These are phyloP conservation scores for Potorous gilbertii DNA, from an alignment of 2,797 vertebrate species.

Conservation along the genomic window DNA sequence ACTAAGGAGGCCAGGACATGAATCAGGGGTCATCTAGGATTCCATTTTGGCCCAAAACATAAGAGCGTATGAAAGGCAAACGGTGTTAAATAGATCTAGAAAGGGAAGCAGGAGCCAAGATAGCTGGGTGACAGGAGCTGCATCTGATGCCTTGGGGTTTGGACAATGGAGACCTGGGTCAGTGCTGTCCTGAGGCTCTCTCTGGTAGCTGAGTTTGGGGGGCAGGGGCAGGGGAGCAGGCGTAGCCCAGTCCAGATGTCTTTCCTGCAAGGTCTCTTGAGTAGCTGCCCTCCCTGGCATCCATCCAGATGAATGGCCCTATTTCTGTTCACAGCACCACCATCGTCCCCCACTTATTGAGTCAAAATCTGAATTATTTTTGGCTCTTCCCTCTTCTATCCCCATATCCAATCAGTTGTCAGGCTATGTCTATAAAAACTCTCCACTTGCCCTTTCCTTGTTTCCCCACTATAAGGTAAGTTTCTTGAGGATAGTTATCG, in stretches of 20 bases:
- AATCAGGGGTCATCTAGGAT: neutral
- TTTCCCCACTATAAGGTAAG: neutral
- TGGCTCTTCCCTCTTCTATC: neutral
- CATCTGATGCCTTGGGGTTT: neutral
- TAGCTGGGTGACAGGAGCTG: neutral
- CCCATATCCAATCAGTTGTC: neutral
- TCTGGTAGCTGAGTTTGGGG: neutral
- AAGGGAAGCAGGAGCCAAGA: neutral
- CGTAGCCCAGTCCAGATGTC: neutral
- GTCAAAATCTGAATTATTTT: neutral
- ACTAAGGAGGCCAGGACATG: neutral
- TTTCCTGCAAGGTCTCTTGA: neutral
- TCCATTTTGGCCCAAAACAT: neutral
- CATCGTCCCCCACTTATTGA: neutral
- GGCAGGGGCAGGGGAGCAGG: neutral
- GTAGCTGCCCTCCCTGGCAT: neutral
- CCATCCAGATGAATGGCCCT: neutral
- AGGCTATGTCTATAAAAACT: neutral
- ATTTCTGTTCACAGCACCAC: neutral
- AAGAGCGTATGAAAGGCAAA: neutral
- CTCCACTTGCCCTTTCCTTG: neutral
- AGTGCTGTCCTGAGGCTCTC: neutral
- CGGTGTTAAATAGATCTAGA: neutral
- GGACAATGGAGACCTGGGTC: neutral
- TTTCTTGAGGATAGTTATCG: neutral